Evolutionary conservation across 2,797 vertebrate species (phyloP).

Genomic region (Champsocephalus esox): DNA sequence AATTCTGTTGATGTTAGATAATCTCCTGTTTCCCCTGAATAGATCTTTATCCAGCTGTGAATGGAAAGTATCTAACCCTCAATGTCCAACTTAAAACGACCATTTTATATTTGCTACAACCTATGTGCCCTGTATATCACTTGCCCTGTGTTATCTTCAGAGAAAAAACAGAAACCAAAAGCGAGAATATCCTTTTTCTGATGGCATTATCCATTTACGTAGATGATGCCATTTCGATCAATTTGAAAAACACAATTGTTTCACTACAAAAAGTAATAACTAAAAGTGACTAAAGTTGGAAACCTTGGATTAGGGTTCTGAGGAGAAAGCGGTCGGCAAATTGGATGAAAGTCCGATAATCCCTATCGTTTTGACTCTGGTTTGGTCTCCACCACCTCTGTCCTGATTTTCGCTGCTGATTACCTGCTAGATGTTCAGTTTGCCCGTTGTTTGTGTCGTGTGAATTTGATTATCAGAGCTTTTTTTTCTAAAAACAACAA

Average conservation of each 20-base stretch:
- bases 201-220: neutral
- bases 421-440: neutral
- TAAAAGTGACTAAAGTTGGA: no score
- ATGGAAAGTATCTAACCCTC: constrained; percentile 47
- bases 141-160: neutral
- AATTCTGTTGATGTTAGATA: constrained; percentile 31
- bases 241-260: no score
- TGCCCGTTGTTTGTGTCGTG: neutral
- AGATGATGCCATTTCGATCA: no score
- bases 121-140: neutral
- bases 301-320: no score
- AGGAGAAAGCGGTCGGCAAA: no score
- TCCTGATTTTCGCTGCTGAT: neutral
- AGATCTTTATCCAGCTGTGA: constrained; percentile 50
- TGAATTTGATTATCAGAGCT: neutral
- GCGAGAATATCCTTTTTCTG: neutral
- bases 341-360: no score
- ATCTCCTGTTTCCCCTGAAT: constrained; percentile 33
- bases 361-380: neutral
- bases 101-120: neutral
- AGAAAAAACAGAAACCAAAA: neutral
- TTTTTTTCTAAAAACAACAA: constrained; percentile 1
- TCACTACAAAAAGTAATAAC: no score
- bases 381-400: neutral
- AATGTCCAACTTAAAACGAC: neutral